Percentiles rank a stretch among this genome's conserved stretches.
These are phyloP conservation scores for Graptemys geographica DNA, from an alignment of 2,797 vertebrate species.

Conservation along the genomic window DNA sequence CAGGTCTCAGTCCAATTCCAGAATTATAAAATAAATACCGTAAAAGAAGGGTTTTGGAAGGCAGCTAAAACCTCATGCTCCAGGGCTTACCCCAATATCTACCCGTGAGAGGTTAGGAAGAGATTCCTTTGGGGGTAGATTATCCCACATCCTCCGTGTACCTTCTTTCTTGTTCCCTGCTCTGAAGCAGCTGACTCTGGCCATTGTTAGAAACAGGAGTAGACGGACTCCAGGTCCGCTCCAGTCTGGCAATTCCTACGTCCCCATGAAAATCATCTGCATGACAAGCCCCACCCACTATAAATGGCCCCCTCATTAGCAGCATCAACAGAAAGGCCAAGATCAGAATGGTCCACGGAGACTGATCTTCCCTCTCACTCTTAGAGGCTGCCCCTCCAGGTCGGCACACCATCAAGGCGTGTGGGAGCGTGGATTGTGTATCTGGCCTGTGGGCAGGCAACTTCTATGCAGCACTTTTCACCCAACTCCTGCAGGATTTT, in stretches of 20 bases:
- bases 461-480: background rate
- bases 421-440: background rate
- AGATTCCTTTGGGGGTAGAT: background rate
- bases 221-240: background rate
- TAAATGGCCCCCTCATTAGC: fast-evolving
- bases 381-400: background rate
- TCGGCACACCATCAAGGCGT: background rate
- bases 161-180: background rate
- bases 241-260: background rate
- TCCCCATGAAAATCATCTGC: fast-evolving
- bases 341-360: background rate
- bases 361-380: background rate
- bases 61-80: background rate
- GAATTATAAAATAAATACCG: background rate
- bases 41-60: background rate
- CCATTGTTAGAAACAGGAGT: fast-evolving
- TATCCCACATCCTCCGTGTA: too few species aligned
- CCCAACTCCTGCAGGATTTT: background rate
- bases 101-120: background rate
- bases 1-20: slow-evolving; percentile 43
- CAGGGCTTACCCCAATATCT: background rate
- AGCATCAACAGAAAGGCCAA: background rate
- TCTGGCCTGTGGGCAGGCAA: background rate
- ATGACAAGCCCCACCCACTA: fast-evolving
- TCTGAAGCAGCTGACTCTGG: background rate